Evolutionary conservation across 2,888 invertebrate genomes (phyloP), one percentile per base, ranked within the genome.

Genomic region (Mechanitis mazaeus): DNA sequence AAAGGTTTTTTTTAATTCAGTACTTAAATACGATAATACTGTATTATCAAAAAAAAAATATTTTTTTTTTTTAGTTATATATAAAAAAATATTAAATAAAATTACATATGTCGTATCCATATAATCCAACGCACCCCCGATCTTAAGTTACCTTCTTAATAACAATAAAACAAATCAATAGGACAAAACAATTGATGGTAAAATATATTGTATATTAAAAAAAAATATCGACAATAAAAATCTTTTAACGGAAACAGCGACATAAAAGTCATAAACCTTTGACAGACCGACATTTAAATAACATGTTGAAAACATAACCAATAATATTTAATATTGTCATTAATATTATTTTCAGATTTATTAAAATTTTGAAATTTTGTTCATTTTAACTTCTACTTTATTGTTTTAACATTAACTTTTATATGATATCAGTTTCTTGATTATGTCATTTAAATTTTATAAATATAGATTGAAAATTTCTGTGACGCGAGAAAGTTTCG

Each of bases 121-220:
- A 53, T 20, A 45, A 72, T 63, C 69, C 54, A 64, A 58, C 65
- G 57, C 50, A 35, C 56, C 61, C 47, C 59, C 65, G 65, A 71
- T 73, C 72, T 71, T 68, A 75, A 76, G 74, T 77, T 80, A 82
- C 77, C 71, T 62, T 66, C 64, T 71, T 72, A 81, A 86, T 87
- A 86, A 86, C 80, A 77, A 79, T 87, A 85, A 87, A 87, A 78
- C 78, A 85, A 70, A 70, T 69, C 68, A 69, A 69, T 70, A 69
- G 63, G 57, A 60, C 65, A 68, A 70, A 70, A 69, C 70, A 71
- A 72, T 72, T 60, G 61, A 53, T 58, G 58, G 59, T 61, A 54
- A 63, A 60, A 68, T 67, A 68, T 65, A 68, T 69, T 64, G 60
- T 62, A 63, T 65, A 69, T 67, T 68, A 66, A 68, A 63, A 57